These are phyloP conservation scores for Phoenicopterus ruber DNA, from an alignment of 2,113 vertebrate species.

Conservation along the genomic window DNA sequence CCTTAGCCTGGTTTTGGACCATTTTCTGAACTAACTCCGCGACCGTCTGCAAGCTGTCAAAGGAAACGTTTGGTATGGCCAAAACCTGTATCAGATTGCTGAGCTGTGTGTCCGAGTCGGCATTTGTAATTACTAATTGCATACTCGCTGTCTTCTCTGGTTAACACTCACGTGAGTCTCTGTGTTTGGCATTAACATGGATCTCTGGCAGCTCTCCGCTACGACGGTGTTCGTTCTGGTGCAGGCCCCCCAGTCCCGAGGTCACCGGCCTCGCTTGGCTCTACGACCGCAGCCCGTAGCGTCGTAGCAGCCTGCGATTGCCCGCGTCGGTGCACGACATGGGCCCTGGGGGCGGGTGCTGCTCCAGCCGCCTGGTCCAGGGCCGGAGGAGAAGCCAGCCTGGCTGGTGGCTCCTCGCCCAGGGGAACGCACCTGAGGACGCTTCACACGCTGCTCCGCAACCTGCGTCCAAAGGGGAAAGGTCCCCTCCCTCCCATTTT, in stretches of 20 bases:
- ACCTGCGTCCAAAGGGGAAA: rapidly evolving
- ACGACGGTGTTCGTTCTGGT: neutral
- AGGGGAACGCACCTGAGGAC: neutral
- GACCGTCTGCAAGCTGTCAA: neutral
- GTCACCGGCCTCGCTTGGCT: neutral
- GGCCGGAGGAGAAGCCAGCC: neutral
- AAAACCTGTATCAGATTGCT: neutral
- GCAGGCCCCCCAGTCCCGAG: neutral
- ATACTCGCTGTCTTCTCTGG: neutral
- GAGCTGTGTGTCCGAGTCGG: neutral
- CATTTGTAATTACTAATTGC: neutral
- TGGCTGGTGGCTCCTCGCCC: neutral
- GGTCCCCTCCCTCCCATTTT: neutral
- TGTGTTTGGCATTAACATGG: neutral
- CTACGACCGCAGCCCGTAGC: rapidly evolving
- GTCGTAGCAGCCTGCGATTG: rapidly evolving
- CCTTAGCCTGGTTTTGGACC: neutral
- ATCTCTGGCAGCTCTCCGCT: neutral
- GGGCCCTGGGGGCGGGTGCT: neutral
- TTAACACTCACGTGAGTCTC: neutral
- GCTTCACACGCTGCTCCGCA: neutral
- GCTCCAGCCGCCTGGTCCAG: neutral
- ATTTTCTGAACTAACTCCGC: neutral
- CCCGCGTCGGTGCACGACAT: no score
- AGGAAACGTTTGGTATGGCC: neutral